Conservation (phyloP, 2,113 vertebrate species). For the Neodon shergylaensis region DNA sequence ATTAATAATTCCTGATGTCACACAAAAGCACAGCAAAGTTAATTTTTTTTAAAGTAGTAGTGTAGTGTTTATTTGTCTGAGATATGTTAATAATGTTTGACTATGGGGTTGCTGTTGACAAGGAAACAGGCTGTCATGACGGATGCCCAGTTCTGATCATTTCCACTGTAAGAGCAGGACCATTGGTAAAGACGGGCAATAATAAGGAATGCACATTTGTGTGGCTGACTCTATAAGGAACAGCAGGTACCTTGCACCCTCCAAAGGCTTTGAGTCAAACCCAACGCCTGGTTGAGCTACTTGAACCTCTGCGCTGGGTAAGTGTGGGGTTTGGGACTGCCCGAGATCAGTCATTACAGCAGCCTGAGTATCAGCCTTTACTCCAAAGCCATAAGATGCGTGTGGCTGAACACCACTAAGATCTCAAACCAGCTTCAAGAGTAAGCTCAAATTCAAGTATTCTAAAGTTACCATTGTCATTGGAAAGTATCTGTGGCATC, state of each 20-base stretch:
- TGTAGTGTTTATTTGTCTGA: neutral
- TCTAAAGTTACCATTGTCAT: neutral
- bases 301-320: neutral
- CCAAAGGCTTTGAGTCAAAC: neutral
- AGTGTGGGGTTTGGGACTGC: fast-evolving
- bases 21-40: neutral
- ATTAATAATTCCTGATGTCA: neutral
- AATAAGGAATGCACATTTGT: neutral
- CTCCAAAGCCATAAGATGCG: neutral
- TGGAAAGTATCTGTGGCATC: neutral
- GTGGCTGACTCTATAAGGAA: neutral
- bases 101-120: neutral
- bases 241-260: neutral
- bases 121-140: neutral
- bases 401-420: fast-evolving
- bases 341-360: fast-evolving
- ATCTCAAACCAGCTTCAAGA: neutral
- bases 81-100: no score
- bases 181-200: neutral
- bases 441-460: no score
- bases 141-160: fast-evolving
- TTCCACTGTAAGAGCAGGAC: neutral
- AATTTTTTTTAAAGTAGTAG: neutral
- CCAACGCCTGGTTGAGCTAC: fast-evolving
- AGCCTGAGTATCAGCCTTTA: fast-evolving